Base-by-base conservation (phyloP, 2,888 invertebrate genomes). In the Mythimna albipuncta region DNA sequence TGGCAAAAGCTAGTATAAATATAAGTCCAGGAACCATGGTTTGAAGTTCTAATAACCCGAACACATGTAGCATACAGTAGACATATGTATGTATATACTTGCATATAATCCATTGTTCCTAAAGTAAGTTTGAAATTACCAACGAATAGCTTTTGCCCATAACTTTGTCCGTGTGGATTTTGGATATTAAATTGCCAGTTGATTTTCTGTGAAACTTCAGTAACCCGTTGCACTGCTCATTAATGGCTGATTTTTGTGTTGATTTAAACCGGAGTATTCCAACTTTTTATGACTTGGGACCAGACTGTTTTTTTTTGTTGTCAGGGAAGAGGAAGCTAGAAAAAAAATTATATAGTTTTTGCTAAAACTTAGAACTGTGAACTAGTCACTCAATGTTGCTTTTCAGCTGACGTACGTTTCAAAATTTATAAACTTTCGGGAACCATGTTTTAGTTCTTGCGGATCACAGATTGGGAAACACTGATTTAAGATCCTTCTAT, bases 71-170 rank as follows among this genome's bases (percentile, higher is more conserved):
- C 6, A 65, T 54, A 63, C 10, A 13, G 50, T 38, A 32, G 9
- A 38, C 11, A 41, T 11, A 10, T 32, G 32, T 32, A 32, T 32
- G n/a, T n/a, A n/a, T n/a, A n/a, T n/a, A n/a, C n/a, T n/a, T n/a
- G n/a, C 41, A 13, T 50, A 21, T 63, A 47, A 73, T 38, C 44
- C 77, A 58, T 50, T 66, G 64, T 79, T 72, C 9, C 13, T 50
- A 35, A 64, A 64, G 74, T 55, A 41, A 64, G 47, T 80, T 77
- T 2, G n/a, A 44, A 81, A 75, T 74, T 74, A 80, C 59, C 21
- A 26, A 26, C 5, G n/a, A 6, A 63, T 58, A 41, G 64, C 38
- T 65, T 57, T 35, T 9, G n/a, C n/a, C 4, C 6, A 11, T n/a
- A 75, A 77, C 35, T 61, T 77, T 0, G 32, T 21, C 4, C 26